Conservation (phyloP, 2,797 vertebrate species). For the Martes flavigula region DNA sequence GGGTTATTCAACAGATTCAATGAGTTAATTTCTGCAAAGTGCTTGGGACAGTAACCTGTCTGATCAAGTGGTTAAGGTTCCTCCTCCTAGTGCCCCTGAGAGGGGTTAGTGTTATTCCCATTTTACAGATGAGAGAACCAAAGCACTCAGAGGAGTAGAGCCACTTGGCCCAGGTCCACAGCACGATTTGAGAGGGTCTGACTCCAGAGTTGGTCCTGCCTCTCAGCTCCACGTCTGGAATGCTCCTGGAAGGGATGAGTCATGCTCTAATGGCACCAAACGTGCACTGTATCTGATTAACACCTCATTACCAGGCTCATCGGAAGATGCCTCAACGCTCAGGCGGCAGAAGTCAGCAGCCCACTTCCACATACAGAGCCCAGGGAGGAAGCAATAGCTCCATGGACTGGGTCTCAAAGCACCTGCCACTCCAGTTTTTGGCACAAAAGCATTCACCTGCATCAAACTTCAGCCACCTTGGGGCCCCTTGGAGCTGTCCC, state of each 20-base stretch:
- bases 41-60: neutral
- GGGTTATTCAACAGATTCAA: neutral
- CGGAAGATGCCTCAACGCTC: fast-evolving
- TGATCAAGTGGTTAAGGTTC: neutral
- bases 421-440: too few relatives aligned
- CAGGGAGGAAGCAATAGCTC: neutral
- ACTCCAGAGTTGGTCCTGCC: neutral
- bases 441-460: neutral
- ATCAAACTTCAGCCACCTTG: neutral
- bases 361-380: neutral
- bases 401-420: neutral
- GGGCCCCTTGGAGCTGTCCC: fast-evolving
- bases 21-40: neutral
- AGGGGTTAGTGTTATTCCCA: neutral
- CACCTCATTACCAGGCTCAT: neutral
- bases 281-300: neutral
- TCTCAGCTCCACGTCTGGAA: neutral
- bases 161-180: neutral
- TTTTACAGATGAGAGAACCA: neutral
- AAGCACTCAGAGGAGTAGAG: neutral
- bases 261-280: neutral
- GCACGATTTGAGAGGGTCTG: neutral
- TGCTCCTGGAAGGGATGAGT: neutral
- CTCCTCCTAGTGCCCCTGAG: neutral
- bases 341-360: neutral